phyloP scores from a whole-genome alignment of 2,113 vertebrate species.

The Ancistrus triradiatus region DNA sequence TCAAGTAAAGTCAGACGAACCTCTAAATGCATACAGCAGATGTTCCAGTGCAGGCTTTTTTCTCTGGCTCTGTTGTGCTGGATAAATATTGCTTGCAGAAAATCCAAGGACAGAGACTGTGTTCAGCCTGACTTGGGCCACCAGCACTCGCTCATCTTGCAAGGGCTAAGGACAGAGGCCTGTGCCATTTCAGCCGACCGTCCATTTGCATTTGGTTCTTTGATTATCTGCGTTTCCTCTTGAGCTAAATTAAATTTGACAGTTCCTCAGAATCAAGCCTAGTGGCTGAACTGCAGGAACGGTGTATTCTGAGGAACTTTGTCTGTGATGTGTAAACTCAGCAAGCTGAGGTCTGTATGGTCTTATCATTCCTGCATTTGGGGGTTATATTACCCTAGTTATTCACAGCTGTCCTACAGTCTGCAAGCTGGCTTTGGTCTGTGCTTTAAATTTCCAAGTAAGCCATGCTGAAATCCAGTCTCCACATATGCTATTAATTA shows the following conservation, averaged over 20 bases:
- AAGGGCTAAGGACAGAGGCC: slow-evolving; percentile 1
- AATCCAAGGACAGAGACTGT: slow-evolving; percentile 4
- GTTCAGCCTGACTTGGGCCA: slow-evolving; percentile 8
- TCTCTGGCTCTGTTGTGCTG: slow-evolving; percentile 10
- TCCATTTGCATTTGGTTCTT: slow-evolving; percentile 34
- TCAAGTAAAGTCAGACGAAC: not conserved
- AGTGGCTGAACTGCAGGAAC: not conserved
- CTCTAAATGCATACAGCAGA: slow-evolving; percentile 13
- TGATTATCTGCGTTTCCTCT: slow-evolving; percentile 22
- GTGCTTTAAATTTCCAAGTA: slow-evolving; percentile 1
- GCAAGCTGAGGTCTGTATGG: not conserved
- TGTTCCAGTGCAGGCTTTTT: slow-evolving; percentile 12
- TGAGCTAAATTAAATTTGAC: slow-evolving; percentile 33
- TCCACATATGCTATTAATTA: slow-evolving; percentile 22
- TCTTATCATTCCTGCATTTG: slow-evolving; percentile 2
- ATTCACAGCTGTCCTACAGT: slow-evolving; percentile 13
- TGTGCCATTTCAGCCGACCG: slow-evolving; percentile 26
- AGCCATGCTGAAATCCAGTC: not conserved
- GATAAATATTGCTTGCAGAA: slow-evolving; percentile 18
- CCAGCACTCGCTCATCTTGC: not conserved
- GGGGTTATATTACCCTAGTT: not conserved
- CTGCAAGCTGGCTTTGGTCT: not conserved
- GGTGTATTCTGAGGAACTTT: slow-evolving; percentile 15
- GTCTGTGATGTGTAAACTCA: not conserved
- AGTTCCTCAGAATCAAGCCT: slow-evolving; percentile 15